Percentiles rank a stretch among this genome's conserved stretches.
phyloP scores from a whole-genome alignment of 2,888 invertebrate species.

The Tinea trinotella region DNA sequence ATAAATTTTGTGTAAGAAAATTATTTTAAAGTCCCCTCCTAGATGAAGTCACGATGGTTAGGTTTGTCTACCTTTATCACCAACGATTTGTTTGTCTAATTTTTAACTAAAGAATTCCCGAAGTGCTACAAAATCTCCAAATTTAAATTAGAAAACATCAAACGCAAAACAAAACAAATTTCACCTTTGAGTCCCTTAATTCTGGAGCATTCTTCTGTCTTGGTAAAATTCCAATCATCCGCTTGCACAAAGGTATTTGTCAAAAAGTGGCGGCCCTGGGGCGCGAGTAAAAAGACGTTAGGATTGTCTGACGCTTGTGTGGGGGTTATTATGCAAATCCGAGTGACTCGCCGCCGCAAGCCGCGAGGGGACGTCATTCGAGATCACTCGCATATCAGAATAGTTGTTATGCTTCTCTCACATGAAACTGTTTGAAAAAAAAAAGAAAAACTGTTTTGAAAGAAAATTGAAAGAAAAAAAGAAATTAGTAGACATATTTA shows the following conservation, averaged over 20 bases:
- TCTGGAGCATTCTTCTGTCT: background rate
- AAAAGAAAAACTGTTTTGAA: too few relatives aligned
- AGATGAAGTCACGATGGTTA: background rate
- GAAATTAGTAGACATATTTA: too few relatives aligned
- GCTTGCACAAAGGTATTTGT: constrained; percentile 44
- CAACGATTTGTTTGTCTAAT: background rate
- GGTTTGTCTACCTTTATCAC: background rate
- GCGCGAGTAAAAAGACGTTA: constrained; percentile 15
- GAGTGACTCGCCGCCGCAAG: constrained; percentile 29
- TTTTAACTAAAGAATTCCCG: constrained; percentile 4
- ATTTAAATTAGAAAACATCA: constrained; percentile 18
- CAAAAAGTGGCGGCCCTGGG: constrained; percentile 34
- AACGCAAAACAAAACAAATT: constrained; percentile 13
- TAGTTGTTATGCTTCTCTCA: too few relatives aligned
- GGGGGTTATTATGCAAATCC: constrained; percentile 57
- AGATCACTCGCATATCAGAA: constrained; percentile 21
- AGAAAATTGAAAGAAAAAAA: too few relatives aligned
- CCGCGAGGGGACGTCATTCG: constrained; percentile 28
- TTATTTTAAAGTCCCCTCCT: background rate
- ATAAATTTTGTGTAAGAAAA: background rate
- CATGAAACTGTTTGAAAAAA: too few relatives aligned
- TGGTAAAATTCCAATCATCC: constrained; percentile 31
- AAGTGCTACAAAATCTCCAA: constrained; percentile 8
- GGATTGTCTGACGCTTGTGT: constrained; percentile 17
- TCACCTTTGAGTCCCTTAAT: constrained; percentile 15